These are phyloP conservation scores for Ahaetulla prasina DNA, from an alignment of 2,113 vertebrate species.

Conservation along the genomic window DNA sequence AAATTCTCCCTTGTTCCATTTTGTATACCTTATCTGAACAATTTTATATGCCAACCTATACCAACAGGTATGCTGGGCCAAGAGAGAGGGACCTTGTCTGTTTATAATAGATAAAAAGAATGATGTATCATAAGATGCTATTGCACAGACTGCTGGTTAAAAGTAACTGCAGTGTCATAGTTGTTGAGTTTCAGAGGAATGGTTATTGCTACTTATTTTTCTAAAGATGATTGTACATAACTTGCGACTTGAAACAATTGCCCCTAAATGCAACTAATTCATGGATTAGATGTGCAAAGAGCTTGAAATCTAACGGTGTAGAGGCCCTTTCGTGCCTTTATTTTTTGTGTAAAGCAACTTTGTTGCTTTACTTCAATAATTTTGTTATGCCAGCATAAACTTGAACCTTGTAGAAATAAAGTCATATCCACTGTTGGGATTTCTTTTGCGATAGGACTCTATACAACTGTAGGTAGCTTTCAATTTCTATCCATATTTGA, in stretches of 20 bases:
- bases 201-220: background rate
- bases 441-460: background rate
- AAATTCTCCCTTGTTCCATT: background rate
- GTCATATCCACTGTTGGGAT: background rate
- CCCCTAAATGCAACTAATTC: background rate
- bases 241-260: background rate
- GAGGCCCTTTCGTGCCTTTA: background rate
- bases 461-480: background rate
- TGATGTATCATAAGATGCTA: background rate
- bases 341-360: background rate
- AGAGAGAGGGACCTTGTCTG: background rate
- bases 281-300: slow-evolving; percentile 2
- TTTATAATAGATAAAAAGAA: background rate
- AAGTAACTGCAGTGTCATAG: background rate
- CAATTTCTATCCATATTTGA: background rate
- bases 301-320: background rate
- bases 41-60: background rate
- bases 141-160: background rate
- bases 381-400: background rate
- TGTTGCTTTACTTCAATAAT: background rate
- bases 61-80: background rate
- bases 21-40: background rate
- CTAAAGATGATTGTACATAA: background rate
- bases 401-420: background rate
- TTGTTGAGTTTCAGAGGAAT: background rate